phyloP scores from a whole-genome alignment of 2,113 vertebrate genomes.

The Megaleporinus macrocephalus region DNA sequence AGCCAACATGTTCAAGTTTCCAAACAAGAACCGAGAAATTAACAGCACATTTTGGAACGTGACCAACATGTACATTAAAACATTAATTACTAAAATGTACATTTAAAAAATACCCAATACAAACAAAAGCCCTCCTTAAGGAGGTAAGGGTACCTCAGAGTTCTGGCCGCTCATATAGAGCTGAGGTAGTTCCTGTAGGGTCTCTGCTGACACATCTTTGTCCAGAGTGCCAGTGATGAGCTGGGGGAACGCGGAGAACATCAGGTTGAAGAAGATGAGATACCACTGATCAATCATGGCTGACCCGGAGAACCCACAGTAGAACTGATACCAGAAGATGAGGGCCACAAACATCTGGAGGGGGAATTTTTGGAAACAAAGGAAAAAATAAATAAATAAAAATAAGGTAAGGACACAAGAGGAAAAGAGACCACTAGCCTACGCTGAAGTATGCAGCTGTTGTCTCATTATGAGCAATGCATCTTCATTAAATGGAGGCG shows the following conservation, averaged over 20 bases:
- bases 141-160: constrained; percentile 81
- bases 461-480: constrained; percentile 30
- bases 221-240: constrained; percentile 95
- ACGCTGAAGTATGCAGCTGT: constrained; percentile 5
- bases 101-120: too few species aligned
- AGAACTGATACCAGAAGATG: constrained; percentile 99
- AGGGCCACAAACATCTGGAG: constrained; percentile 96
- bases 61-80: too few species aligned
- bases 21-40: too few species aligned
- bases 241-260: constrained; percentile 97
- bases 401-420: background rate
- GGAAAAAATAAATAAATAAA: background rate
- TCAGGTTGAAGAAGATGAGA: constrained; percentile 97
- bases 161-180: constrained; percentile 93
- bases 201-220: constrained; percentile 87
- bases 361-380: background rate
- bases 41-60: too few species aligned
- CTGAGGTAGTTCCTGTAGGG: constrained; percentile 86
- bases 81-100: too few species aligned
- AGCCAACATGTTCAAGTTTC: too few species aligned
- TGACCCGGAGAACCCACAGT: constrained; percentile 96
- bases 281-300: constrained; percentile 99
- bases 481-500: constrained; percentile 19
- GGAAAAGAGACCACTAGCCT: background rate
- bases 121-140: background rate